Percentiles rank a stretch among this genome's conserved stretches.
Conservation (phyloP, 2,888 invertebrate species). For the Ennomos fuscantarius region DNA sequence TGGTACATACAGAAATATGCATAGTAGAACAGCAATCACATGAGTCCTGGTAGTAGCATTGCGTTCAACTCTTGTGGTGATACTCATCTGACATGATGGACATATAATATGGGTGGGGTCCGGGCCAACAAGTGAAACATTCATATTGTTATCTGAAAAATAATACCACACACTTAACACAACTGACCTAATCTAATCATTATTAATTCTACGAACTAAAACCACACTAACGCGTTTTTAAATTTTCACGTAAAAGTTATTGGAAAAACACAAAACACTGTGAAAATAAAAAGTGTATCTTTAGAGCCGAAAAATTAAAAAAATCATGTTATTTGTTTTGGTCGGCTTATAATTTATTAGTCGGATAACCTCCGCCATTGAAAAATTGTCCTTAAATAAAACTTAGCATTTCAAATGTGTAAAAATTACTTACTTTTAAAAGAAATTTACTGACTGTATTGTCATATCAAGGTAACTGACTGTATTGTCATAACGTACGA, state of each 20-base stretch:
- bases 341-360: too few species aligned
- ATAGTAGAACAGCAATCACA: slow-evolving; percentile 76
- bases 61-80: slow-evolving; percentile 65
- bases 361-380: too few species aligned
- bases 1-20: slow-evolving; percentile 52
- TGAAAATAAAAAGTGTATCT: too few species aligned
- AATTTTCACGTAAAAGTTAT: too few species aligned
- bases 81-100: slow-evolving; percentile 72
- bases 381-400: too few species aligned
- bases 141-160: slow-evolving; percentile 28
- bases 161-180: neutral
- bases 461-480: slow-evolving; percentile 1
- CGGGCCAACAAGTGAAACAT: slow-evolving; percentile 59
- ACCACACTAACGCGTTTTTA: too few species aligned
- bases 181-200: neutral
- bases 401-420: too few species aligned
- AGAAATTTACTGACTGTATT: neutral
- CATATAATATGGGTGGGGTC: slow-evolving; percentile 69
- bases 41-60: slow-evolving; percentile 80
- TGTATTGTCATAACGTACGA: slow-evolving; percentile 9
- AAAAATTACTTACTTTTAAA: too few species aligned
- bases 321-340: too few species aligned
- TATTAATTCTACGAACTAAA: neutral
- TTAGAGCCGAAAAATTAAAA: too few species aligned
- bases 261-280: too few species aligned